Evolutionary conservation across 2,888 invertebrate species (phyloP), one percentile per base, ranked within the genome.

Genomic region (Andrena bucephala): DNA sequence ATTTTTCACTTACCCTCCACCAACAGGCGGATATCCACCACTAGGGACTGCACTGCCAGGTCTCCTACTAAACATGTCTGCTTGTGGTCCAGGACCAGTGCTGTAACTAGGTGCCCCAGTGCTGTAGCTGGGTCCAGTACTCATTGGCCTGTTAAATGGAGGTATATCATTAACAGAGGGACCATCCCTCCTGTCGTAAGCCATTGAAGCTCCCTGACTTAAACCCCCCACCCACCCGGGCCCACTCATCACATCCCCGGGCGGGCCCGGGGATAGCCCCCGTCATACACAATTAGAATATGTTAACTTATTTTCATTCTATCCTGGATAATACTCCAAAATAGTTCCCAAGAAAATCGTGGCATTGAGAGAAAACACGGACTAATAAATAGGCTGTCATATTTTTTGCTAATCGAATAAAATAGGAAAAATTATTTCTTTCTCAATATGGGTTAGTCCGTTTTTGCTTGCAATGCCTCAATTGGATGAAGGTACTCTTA

Each of bases 51-150:
- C 89, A 82, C 91, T 93, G 77, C 94, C 94, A 76, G 94, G 90
- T 90, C 94, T 92, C 90, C 94, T 92, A 89, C 93, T 94, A 85
- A 93, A 94, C 93, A 93, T 93, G 79, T 94, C 94, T 75, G 93
- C 89, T 89, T 94, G 94, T 72, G 93, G 93, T 84, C 93, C 93
- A 84, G 93, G 93, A 83, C 94, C 94, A 88, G 94, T 92, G 84
- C 90, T 94, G 86, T 94, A 94, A 85, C 90, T 93, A 50, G 93
- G 93, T 84, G 92, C 92, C 84, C 91, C 93, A 82, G 91, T 90
- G 85, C 91, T 91, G 86, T 90, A 90, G 86, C 88, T 91, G 59
- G 90, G 88, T 88, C 89, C 90, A 81, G 89, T 91, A 84, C 92
- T 92, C 89, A 94, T 92, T 77, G 93, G 92, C 91, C 94, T 94